Evolutionary conservation across 2,113 vertebrate genomes (phyloP).

Genomic region (Drymodes brunneopygia): DNA sequence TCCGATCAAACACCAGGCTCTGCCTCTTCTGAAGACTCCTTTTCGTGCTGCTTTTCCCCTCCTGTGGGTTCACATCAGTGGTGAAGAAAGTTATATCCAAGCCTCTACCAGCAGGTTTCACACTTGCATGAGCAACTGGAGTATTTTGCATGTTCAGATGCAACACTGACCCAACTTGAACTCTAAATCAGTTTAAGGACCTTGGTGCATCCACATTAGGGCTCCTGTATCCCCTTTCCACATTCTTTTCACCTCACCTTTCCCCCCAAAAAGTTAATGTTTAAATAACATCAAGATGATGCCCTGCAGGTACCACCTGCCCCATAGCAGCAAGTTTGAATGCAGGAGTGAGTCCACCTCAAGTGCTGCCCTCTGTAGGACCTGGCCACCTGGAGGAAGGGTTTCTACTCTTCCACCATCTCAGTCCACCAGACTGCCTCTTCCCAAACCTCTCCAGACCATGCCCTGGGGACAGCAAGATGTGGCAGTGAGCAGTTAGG

Average conservation of each 20-base stretch:
- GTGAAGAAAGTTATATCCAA: neutral
- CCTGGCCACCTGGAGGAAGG: neutral
- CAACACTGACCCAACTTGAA: neutral
- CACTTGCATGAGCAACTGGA: neutral
- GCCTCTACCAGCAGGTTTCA: neutral
- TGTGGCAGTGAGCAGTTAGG: neutral
- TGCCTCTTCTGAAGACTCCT: neutral
- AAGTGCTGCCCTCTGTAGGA: rapidly evolving
- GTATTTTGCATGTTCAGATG: neutral
- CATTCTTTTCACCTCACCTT: neutral
- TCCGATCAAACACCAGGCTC: neutral
- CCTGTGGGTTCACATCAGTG: neutral
- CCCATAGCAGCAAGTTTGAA: neutral
- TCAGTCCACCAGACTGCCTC: neutral
- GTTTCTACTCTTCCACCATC: neutral
- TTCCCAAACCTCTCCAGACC: neutral
- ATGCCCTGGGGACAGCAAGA: neutral
- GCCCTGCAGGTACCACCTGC: neutral
- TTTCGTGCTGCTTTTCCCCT: neutral
- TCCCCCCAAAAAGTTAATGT: neutral
- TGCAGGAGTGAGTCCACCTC: neutral
- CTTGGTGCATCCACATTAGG: neutral
- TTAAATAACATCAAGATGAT: neutral
- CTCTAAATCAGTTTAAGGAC: neutral
- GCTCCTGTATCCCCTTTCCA: neutral